phyloP scores from a whole-genome alignment of 2,113 vertebrate genomes.

The Pimephales promelas region DNA sequence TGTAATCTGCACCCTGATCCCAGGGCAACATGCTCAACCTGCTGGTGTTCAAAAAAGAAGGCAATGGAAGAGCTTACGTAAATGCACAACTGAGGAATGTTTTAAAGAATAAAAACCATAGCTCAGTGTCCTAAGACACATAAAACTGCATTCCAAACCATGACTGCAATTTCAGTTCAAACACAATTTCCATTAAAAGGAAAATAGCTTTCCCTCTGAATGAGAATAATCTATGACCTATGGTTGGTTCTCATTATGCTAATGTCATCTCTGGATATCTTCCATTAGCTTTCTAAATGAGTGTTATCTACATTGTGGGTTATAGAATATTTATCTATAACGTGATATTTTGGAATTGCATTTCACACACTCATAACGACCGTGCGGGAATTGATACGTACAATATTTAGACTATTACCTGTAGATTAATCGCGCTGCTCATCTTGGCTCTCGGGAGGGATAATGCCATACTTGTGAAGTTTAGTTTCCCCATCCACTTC shows the following conservation, averaged over 20 bases:
- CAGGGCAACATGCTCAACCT: conserved; percentile 36
- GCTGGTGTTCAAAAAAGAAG: conserved; percentile 39
- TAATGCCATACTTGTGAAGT: conserved; percentile 58
- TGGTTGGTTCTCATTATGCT: conserved; percentile 38
- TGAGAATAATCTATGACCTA: conserved; percentile 28
- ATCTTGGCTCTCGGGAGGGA: conserved; percentile 68
- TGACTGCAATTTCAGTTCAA: conserved; percentile 15
- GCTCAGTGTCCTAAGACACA: conserved; percentile 30
- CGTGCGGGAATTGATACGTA: neutral
- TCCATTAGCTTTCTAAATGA: conserved; percentile 43
- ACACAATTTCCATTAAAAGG: conserved; percentile 33
- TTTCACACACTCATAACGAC: conserved; percentile 2
- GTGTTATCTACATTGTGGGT: conserved; percentile 27
- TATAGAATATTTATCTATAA: conserved; percentile 31
- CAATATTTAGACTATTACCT: conserved; percentile 60
- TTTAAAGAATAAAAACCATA: conserved; percentile 25
- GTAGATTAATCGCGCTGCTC: conserved; percentile 64
- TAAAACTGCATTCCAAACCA: conserved; percentile 24
- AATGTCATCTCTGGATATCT: conserved; percentile 41
- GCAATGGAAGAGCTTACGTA: conserved; percentile 29
- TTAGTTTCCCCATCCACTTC: conserved; percentile 65
- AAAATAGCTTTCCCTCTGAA: conserved; percentile 34
- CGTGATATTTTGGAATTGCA: conserved; percentile 12
- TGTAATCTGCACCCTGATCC: neutral
- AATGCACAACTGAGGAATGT: conserved; percentile 1